Base-by-base conservation (phyloP, 2,797 vertebrate species). In the Acrossocheilus wenchowensis region DNA sequence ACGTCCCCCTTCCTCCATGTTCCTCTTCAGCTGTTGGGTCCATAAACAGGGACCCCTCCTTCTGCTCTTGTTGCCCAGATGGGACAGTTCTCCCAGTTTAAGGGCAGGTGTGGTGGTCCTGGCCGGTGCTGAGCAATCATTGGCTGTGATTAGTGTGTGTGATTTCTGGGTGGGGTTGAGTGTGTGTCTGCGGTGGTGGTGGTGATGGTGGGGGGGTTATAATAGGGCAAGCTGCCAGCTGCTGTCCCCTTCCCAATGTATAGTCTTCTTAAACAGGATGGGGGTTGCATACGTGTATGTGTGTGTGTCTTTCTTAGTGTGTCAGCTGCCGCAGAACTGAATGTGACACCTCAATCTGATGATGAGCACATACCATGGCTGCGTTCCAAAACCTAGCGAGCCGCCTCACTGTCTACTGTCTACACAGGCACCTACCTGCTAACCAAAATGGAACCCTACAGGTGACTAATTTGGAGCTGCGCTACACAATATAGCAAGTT, bases 101-200 rank as follows among this genome's bases (percentile, higher is more conserved):
- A 96, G 96, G 97, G 94, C 94, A 95, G 94, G 94, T 95, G 96
- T 97, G 96, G 95, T 91, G 92, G 93, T 90, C 90, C 91, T 88
- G 92, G 94, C 94, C 91, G 92, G 93, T 95, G 93, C 95, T 96
- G 94, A 96, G 94, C 95, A 96, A 96, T 97, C 95, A 96, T 94
- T 92, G 95, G 93, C 95, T 97, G 94, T 97, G 97, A 98, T 98
- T 97, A 97, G 95, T 94, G 92, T 89, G 96, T 92, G 95, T 96
- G 95, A 92, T 94, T 94, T 90, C 93, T 94, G 93, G 95, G 95
- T 94, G 94, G 93, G 82, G 91, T 92, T 88, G 60, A 79, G 66
- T 74, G 74, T 78, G 95, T 95, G 91, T 89, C 95, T 93, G 94
- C 95, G 94, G 92, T 94, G 93, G 89, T 92, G 93, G 93, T 94